Conservation (phyloP, 1,140 invertebrate genomes). For the Phortica variegata region DNA sequence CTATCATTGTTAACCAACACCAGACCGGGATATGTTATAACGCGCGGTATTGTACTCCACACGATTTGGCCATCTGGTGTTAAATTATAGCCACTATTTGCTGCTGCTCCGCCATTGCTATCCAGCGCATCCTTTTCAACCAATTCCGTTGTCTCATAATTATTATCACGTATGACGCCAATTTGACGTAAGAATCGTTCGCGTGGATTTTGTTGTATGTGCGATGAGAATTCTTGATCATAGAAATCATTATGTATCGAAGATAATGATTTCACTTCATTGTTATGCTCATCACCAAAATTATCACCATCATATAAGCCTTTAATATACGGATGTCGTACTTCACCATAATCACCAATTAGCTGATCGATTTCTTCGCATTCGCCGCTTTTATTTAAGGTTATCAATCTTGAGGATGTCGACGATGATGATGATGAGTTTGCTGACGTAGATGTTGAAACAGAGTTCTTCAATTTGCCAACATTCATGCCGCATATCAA, state of each 20-base stretch:
- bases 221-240: constrained; percentile 86
- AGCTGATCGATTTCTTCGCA: constrained; percentile 54
- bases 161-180: constrained; percentile 24
- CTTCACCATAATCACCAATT: constrained; percentile 75
- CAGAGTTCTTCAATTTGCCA: constrained; percentile 58
- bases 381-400: background rate
- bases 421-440: constrained; percentile 1
- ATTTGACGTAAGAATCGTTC: constrained; percentile 32
- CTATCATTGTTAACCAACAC: constrained; percentile 38
- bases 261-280: constrained; percentile 29
- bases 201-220: constrained; percentile 36
- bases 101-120: background rate
- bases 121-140: constrained; percentile 17
- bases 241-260: constrained; percentile 89
- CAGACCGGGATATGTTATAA: constrained; percentile 38
- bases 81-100: background rate
- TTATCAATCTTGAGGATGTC: constrained; percentile 27
- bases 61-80: constrained; percentile 19
- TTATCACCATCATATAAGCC: constrained; percentile 35
- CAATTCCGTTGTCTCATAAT: constrained; percentile 38
- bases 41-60: constrained; percentile 14
- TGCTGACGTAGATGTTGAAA: background rate
- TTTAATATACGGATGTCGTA: constrained; percentile 63
- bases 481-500: constrained; percentile 21
- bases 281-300: constrained; percentile 55